Percentiles rank a stretch among this genome's conserved stretches.
These are phyloP conservation scores for Zoanthus sansibaricus DNA, from an alignment of 92 coral and sea anemone species.

Conservation along the genomic window DNA sequence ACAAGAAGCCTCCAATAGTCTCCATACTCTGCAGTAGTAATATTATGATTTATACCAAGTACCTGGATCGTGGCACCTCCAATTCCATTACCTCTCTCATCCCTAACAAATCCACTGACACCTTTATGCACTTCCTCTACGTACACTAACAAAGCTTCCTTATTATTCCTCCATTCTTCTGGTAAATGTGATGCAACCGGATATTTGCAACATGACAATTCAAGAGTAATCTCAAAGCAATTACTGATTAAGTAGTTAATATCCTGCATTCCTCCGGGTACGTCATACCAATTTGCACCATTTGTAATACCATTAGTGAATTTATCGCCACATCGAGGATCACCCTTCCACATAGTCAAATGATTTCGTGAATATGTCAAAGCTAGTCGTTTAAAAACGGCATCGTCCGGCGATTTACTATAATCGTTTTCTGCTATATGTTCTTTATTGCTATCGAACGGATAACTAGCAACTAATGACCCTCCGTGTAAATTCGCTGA, in stretches of 20 bases:
- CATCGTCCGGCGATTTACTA: constrained; percentile 88
- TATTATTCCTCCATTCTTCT: constrained; percentile 88
- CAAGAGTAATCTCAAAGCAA: constrained; percentile 96
- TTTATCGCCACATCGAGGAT: constrained; percentile 45
- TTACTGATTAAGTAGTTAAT: constrained; percentile 94
- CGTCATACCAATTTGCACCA: constrained; percentile 98
- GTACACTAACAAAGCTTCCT: constrained; percentile 77
- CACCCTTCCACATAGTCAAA: constrained; percentile 82
- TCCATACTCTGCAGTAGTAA: constrained; percentile 77
- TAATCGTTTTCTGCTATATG: constrained; percentile 40
- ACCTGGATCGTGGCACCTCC: constrained; percentile 79
- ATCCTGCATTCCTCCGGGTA: constrained; percentile 99
- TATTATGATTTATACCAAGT: constrained; percentile 74
- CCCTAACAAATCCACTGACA: constrained; percentile 83
- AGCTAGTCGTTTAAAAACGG: constrained; percentile 83
- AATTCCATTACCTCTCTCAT: constrained; percentile 71
- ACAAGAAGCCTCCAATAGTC: constrained; percentile 90
- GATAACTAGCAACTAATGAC: constrained; percentile 97
- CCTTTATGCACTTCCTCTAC: constrained; percentile 94
- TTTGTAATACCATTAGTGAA: constrained; percentile 89
- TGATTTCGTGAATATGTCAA: constrained; percentile 85
- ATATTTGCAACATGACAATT: constrained; percentile 93
- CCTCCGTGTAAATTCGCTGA: constrained; percentile 99
- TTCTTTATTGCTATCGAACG: constrained; percentile 86
- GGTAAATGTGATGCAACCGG: constrained; percentile 69